These are phyloP conservation scores for Caenorhabditis sp. DNA, from an alignment of 2,888 invertebrate species.

Conservation along the genomic window DNA sequence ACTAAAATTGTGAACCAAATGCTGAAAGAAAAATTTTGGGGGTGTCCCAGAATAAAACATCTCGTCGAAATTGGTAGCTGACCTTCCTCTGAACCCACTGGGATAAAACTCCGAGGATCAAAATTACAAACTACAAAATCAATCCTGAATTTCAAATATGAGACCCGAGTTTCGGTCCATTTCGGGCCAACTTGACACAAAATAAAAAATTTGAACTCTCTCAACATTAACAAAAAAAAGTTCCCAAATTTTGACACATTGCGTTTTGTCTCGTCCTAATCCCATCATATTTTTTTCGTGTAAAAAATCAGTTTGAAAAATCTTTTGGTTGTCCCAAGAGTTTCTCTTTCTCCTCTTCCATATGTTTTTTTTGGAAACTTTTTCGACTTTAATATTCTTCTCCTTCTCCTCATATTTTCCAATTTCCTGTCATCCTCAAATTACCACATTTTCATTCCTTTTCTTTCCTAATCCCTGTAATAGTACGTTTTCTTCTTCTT, in stretches of 20 bases:
- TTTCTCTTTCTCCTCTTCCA: constrained; percentile 7
- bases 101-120: no score
- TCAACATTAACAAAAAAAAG: neutral
- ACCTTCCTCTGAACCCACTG: no score
- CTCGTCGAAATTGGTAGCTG: no score
- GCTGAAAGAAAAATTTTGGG: no score
- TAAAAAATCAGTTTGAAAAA: constrained; percentile 3
- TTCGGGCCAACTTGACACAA: no score
- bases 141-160: no score
- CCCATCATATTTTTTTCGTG: neutral
- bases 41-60: no score
- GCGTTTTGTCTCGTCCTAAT: neutral
- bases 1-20: no score
- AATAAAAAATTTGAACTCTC: neutral
- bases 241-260: neutral
- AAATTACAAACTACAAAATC: no score
- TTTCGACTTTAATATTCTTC: no score
- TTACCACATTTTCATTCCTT: constrained; percentile 9
- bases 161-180: no score
- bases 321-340: constrained; percentile 5
- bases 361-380: neutral
- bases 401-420: neutral
- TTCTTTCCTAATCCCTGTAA: neutral
- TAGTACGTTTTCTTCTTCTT: neutral
- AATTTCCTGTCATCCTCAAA: constrained; percentile 2